Conservation (phyloP, 2,888 invertebrate genomes). For the Pocota personata region DNA sequence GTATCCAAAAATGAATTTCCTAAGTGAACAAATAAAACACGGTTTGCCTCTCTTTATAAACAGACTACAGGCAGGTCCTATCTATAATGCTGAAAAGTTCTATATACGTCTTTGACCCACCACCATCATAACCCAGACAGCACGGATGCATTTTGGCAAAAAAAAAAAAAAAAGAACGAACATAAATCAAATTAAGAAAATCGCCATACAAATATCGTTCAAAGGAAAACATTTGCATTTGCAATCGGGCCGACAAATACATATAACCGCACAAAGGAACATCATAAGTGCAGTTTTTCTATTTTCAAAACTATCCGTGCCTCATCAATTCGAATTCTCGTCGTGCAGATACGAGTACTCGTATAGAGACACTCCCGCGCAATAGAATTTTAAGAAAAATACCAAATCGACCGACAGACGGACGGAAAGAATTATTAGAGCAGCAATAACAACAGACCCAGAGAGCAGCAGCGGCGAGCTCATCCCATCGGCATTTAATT, state of each 20-base stretch:
- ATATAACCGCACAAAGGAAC: slow-evolving; percentile 25
- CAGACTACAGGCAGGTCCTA: slow-evolving; percentile 6
- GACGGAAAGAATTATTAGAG: slow-evolving; percentile 41
- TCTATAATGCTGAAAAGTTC: slow-evolving; percentile 8
- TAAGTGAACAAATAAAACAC: slow-evolving; percentile 16
- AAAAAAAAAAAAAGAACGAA: neutral
- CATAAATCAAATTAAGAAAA: slow-evolving; percentile 43
- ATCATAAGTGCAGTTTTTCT: slow-evolving; percentile 45
- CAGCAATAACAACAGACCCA: slow-evolving; percentile 32
- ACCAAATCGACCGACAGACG: neutral
- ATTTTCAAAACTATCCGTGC: slow-evolving; percentile 51
- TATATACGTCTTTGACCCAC: slow-evolving; percentile 37
- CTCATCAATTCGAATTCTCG: slow-evolving; percentile 44
- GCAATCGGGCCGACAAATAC: too few relatives aligned
- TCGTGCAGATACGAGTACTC: slow-evolving; percentile 13
- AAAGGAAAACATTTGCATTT: slow-evolving; percentile 41
- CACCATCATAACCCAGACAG: slow-evolving; percentile 61
- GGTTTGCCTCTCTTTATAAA: neutral
- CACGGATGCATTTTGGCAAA: slow-evolving; percentile 9
- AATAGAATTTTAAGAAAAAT: slow-evolving; percentile 36
- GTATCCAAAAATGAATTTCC: slow-evolving; percentile 20
- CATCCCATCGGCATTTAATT: slow-evolving; percentile 70
- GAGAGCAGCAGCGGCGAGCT: slow-evolving; percentile 7
- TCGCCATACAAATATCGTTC: slow-evolving; percentile 34
- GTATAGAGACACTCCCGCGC: slow-evolving; percentile 66